Conservation (phyloP, 1,140 invertebrate species). For the Zaprionus gabonicus region DNA sequence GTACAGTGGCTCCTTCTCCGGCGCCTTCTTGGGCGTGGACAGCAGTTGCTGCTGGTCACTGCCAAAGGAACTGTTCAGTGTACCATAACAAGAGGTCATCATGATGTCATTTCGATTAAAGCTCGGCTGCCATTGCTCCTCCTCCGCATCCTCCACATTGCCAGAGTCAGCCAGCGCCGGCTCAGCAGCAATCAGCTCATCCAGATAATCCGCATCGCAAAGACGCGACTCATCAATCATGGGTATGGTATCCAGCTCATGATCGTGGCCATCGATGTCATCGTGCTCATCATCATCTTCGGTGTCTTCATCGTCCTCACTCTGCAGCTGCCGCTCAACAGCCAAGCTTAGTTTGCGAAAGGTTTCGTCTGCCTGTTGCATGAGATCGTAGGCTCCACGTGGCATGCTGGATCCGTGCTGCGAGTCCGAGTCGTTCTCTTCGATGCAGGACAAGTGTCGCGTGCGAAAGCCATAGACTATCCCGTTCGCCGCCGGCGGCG, state of each 20-base stretch:
- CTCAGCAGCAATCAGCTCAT: constrained; percentile 68
- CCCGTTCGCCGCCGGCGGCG: constrained; percentile 65
- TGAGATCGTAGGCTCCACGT: constrained; percentile 68
- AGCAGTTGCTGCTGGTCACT: constrained; percentile 48
- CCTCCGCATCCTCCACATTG: constrained; percentile 62
- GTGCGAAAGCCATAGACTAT: constrained; percentile 81
- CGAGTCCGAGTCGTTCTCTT: constrained; percentile 83
- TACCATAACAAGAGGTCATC: constrained; percentile 83
- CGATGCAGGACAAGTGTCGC: constrained; percentile 81
- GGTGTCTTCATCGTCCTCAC: constrained; percentile 21
- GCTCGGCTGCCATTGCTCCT: constrained; percentile 71
- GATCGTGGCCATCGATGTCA: constrained; percentile 42
- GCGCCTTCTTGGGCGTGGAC: constrained; percentile 46
- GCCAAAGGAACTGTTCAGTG: constrained; percentile 71
- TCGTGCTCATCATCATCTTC: constrained; percentile 47
- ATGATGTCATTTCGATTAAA: constrained; percentile 77
- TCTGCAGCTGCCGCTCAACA: constrained; percentile 45
- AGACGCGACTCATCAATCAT: constrained; percentile 82
- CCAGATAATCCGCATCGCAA: constrained; percentile 73
- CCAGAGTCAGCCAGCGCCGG: constrained; percentile 58
- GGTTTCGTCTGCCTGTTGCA: constrained; percentile 79
- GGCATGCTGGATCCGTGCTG: constrained; percentile 74
- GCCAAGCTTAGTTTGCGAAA: constrained; percentile 65
- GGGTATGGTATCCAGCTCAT: constrained; percentile 51
- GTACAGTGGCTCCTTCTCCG: constrained; percentile 59